Evolutionary conservation across 2,888 invertebrate species (phyloP), one percentile per base, ranked within the genome.

Genomic region (Myopa testacea): DNA sequence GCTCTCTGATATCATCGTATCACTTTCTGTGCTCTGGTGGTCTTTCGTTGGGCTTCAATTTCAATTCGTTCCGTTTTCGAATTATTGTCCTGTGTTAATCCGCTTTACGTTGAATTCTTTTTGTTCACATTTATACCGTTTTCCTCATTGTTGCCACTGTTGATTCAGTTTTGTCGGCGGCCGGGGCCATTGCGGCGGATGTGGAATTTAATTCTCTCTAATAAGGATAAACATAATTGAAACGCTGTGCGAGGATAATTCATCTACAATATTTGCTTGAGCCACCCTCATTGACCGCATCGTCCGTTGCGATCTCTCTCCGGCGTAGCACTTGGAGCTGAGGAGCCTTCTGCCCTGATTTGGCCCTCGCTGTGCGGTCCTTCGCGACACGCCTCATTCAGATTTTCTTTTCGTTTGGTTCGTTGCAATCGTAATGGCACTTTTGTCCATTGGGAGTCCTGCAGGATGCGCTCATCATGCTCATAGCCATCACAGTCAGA

Each of bases 141-240:
- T 19, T 16, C 16, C n/a, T 37, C n/a, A 68, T 40, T 37, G 12
- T 19, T 38, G 16, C 26, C 8, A 10, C 34, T 55, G 70, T 40
- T 45, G 60, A 45, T 40, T 73, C 50, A 26, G 73, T 40, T 62
- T 19, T 67, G 62, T 26, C 37, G 37, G 67, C 40, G 37, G 7
- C 19, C 4, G 26, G 14, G 1, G 45, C 19, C 34, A 26, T 34
- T 65, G 65, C 60, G 60, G 75, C 26, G 72, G 71, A 75, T 77
- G 58, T 70, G 75, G 67, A 76, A 73, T 78, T 78, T 74, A 80
- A 81, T 81, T 81, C 78, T 77, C 79, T 80, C 82, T 82, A 81
- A 82, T 82, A 80, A 80, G 82, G 81, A 82, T 82, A 78, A 82
- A 80, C 81, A 78, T 81, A 82, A 82, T 82, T 82, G 82, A 79